phyloP scores from a whole-genome alignment of 92 coral and sea anemone genomes.

The Phenganax subtilis region DNA sequence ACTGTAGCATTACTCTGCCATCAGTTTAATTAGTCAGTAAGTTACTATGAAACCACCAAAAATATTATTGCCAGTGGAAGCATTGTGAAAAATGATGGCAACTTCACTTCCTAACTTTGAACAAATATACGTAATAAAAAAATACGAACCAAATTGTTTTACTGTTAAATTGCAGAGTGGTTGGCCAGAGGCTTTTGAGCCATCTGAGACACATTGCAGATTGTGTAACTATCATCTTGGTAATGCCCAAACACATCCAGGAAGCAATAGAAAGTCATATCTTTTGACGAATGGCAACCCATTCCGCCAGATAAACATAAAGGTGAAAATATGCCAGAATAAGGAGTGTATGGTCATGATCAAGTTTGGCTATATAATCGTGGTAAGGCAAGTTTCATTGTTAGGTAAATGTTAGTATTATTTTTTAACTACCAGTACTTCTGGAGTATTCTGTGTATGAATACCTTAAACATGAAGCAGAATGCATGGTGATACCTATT shows the following conservation, averaged over 20 bases:
- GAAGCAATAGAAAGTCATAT: constrained; percentile 23
- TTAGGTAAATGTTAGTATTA: neutral
- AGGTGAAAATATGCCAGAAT: constrained; percentile 20
- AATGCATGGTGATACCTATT: neutral
- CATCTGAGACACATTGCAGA: constrained; percentile 11
- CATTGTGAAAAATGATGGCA: no score
- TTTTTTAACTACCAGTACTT: neutral
- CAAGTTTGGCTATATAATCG: neutral
- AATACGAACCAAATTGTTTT: constrained; percentile 18
- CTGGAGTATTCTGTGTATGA: neutral
- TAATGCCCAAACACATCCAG: constrained; percentile 13
- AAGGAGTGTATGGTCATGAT: constrained; percentile 30
- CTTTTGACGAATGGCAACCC: constrained; percentile 29
- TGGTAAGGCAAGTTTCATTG: neutral
- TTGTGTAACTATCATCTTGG: constrained; percentile 19
- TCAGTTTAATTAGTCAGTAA: no score
- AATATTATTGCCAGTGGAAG: no score
- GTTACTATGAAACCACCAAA: no score
- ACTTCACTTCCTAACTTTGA: neutral
- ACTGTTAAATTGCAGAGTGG: neutral
- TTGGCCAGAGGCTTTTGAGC: constrained; percentile 29
- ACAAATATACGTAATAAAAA: no score
- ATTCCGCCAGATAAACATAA: neutral
- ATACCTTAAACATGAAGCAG: neutral
- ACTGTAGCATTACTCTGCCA: no score